phyloP scores from a whole-genome alignment of 2,797 vertebrate species.

The Zenarchopterus dispar region DNA sequence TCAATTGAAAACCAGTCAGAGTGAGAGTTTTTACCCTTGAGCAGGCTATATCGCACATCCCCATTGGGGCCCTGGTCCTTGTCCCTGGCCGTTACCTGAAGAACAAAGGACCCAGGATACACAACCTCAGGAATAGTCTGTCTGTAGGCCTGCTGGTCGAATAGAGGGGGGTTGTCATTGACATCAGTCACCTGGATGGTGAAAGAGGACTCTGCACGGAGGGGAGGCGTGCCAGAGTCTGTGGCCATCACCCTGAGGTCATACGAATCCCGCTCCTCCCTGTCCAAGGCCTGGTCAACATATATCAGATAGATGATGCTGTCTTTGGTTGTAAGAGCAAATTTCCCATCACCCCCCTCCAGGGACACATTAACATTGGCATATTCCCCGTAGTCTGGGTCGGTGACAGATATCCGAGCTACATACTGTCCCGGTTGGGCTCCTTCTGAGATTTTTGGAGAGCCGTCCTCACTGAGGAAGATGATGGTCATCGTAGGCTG shows the following conservation, averaged over 20 bases:
- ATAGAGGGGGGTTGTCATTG: constrained; percentile 95
- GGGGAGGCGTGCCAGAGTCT: constrained; percentile 92
- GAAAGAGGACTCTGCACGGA: constrained; percentile 94
- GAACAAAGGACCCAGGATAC: constrained; percentile 94
- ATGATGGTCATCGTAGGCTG: constrained; percentile 99
- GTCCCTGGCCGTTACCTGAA: constrained; percentile 93
- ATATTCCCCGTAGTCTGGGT: constrained; percentile 97
- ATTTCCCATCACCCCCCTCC: constrained; percentile 96
- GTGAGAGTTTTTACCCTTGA: constrained; percentile 82
- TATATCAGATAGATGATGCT: constrained; percentile 98
- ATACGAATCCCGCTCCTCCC: constrained; percentile 94
- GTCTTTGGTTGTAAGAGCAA: constrained; percentile 97
- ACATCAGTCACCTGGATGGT: constrained; percentile 94
- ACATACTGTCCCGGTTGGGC: constrained; percentile 97
- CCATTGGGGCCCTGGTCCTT: constrained; percentile 96
- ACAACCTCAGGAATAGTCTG: constrained; percentile 94
- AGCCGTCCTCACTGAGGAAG: constrained; percentile 96
- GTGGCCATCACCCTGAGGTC: constrained; percentile 94
- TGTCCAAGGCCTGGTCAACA: constrained; percentile 92
- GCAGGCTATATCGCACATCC: constrained; percentile 89
- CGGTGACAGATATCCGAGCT: constrained; percentile 96
- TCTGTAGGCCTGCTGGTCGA: constrained; percentile 91
- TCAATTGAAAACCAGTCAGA: constrained; percentile 94
- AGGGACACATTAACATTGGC: constrained; percentile 96
- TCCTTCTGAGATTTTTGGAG: constrained; percentile 93